Conservation (phyloP, 2,113 vertebrate species). For the Sminthopsis crassicaudata region DNA sequence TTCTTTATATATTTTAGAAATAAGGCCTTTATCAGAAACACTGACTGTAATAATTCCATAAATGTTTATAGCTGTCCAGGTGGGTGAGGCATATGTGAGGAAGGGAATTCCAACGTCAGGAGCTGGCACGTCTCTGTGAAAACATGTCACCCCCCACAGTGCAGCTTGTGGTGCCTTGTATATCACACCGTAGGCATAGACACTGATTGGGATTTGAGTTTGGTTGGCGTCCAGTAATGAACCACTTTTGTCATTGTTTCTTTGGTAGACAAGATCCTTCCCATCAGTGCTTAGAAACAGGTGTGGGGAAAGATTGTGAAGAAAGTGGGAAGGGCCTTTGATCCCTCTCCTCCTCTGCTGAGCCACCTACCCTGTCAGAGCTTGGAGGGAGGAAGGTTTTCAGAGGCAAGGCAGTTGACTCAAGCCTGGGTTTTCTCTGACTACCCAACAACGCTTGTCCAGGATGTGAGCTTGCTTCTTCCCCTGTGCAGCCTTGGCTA, state of each 20-base stretch:
- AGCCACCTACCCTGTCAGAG: too few relatives aligned
- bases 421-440: not conserved
- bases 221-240: not conserved
- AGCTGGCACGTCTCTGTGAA: not conserved
- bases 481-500: not conserved
- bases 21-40: too few relatives aligned
- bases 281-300: not conserved
- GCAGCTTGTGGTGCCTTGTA: not conserved
- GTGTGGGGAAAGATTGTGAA: too few relatives aligned
- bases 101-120: not conserved
- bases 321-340: too few relatives aligned
- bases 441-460: not conserved
- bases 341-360: too few relatives aligned
- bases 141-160: not conserved
- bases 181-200: not conserved
- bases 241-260: not conserved
- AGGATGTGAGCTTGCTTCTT: not conserved
- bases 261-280: not conserved
- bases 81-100: not conserved
- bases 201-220: not conserved
- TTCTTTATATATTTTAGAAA: too few relatives aligned
- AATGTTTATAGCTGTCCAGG: too few relatives aligned
- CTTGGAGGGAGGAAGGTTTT: too few relatives aligned
- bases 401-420: too few relatives aligned
- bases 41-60: too few relatives aligned